These are phyloP conservation scores for Petaurus breviceps DNA, from an alignment of 2,113 vertebrate genomes.

Conservation along the genomic window DNA sequence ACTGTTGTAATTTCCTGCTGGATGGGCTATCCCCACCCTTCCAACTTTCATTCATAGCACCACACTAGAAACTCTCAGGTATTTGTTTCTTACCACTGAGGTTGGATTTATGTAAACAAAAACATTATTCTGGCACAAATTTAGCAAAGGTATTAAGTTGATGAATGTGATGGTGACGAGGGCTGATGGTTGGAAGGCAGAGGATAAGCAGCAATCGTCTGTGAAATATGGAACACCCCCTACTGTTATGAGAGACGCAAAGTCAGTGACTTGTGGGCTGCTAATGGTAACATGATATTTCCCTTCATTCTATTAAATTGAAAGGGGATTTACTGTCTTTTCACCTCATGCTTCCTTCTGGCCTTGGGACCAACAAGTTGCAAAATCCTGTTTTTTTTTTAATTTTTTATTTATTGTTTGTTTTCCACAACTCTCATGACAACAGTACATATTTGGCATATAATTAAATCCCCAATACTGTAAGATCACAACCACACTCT, in stretches of 20 bases:
- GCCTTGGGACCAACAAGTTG: constrained; percentile 47
- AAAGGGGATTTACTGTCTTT: constrained; percentile 70
- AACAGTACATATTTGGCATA: constrained; percentile 63
- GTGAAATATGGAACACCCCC: constrained; percentile 8
- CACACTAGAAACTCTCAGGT: constrained; percentile 51
- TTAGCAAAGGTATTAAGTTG: constrained; percentile 75
- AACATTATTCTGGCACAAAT: constrained; percentile 77
- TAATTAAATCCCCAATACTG: constrained; percentile 77
- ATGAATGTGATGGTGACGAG: constrained; percentile 1
- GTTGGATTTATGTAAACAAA: constrained; percentile 76
- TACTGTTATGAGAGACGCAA: constrained; percentile 24
- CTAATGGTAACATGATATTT: constrained; percentile 22
- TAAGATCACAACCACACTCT: constrained; percentile 57
- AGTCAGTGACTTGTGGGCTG: constrained; percentile 56
- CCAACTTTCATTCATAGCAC: constrained; percentile 64
- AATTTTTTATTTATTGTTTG: constrained; percentile 54
- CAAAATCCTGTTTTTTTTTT: background rate
- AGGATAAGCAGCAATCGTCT: constrained; percentile 39
- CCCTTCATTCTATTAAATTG: constrained; percentile 57
- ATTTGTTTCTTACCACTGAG: constrained; percentile 58
- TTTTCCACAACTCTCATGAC: constrained; percentile 69
- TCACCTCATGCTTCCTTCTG: constrained; percentile 67
- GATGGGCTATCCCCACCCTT: constrained; percentile 64
- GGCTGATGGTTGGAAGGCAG: background rate
- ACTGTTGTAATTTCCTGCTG: constrained; percentile 74